Percentiles rank a stretch among this genome's conserved stretches.
Conservation (phyloP, 2,888 invertebrate species). For the Aphelenchoides bicaudatus region DNA sequence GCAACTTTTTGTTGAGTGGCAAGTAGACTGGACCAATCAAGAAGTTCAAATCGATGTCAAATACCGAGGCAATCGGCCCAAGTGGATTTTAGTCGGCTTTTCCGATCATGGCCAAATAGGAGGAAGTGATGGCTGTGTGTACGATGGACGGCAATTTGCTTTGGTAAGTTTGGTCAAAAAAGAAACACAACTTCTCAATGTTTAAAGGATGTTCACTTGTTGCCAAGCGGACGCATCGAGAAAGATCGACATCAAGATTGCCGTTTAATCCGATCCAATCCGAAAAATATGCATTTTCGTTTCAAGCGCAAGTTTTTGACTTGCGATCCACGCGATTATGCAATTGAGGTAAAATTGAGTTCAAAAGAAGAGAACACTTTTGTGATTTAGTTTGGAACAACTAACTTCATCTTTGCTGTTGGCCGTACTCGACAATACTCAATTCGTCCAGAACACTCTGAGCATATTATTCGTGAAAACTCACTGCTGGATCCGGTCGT, state of each 20-base stretch:
- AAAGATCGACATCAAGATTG: constrained; percentile 51
- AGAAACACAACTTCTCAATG: not conserved
- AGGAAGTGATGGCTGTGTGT: constrained; percentile 47
- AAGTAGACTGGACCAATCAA: constrained; percentile 21
- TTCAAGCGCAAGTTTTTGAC: constrained; percentile 48
- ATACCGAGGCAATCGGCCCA: not conserved
- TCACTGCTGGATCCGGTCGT: constrained; percentile 18
- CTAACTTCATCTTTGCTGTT: constrained; percentile 57
- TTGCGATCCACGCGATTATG: constrained; percentile 56
- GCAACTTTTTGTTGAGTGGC: constrained; percentile 22
- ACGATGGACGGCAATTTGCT: constrained; percentile 10
- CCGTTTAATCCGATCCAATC: constrained; percentile 23
- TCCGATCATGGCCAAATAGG: constrained; percentile 53
- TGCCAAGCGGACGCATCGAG: constrained; percentile 13
- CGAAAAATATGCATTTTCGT: constrained; percentile 22
- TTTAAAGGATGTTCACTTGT: constrained; percentile 10
- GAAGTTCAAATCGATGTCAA: constrained; percentile 23
- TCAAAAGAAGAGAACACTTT: constrained; percentile 31
- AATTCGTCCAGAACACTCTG: constrained; percentile 16
- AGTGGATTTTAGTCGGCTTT: constrained; percentile 49
- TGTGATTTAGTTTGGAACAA: constrained; percentile 62
- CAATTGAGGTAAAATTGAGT: constrained; percentile 41
- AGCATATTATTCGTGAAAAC: constrained; percentile 22
- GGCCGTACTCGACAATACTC: constrained; percentile 14
- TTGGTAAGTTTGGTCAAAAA: not conserved